Conservation (phyloP, 2,797 vertebrate species). For the Crypturellus tataupa region DNA sequence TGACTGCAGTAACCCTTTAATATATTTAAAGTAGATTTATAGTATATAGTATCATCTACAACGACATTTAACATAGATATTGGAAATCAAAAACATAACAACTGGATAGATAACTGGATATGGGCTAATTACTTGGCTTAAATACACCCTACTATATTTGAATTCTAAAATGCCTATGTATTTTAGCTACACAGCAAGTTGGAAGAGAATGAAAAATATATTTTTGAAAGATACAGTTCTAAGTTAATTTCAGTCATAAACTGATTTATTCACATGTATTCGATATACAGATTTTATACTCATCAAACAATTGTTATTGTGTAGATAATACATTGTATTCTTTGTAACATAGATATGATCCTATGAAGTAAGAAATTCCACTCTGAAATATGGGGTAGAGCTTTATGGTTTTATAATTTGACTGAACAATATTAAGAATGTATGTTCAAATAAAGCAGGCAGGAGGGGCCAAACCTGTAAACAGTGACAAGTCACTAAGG, state of each 20-base stretch:
- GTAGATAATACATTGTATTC: neutral
- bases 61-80: neutral
- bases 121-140: neutral
- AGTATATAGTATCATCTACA: neutral
- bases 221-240: neutral
- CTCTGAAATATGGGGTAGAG: neutral
- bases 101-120: neutral
- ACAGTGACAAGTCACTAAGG: slow-evolving; percentile 1
- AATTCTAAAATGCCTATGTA: neutral
- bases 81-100: neutral
- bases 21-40: neutral
- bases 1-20: neutral
- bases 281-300: neutral
- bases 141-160: neutral
- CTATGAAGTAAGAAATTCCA: neutral
- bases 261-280: neutral
- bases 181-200: neutral
- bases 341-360: neutral
- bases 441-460: neutral
- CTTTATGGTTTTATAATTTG: neutral
- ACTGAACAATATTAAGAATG: neutral
- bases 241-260: neutral
- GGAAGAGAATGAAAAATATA: neutral
- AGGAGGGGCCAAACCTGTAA: neutral
- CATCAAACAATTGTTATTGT: neutral